These are phyloP conservation scores for Spongilla lacustris DNA, from an alignment of 37 sponge, comb jelly and placozoan genomes.

Conservation along the genomic window DNA sequence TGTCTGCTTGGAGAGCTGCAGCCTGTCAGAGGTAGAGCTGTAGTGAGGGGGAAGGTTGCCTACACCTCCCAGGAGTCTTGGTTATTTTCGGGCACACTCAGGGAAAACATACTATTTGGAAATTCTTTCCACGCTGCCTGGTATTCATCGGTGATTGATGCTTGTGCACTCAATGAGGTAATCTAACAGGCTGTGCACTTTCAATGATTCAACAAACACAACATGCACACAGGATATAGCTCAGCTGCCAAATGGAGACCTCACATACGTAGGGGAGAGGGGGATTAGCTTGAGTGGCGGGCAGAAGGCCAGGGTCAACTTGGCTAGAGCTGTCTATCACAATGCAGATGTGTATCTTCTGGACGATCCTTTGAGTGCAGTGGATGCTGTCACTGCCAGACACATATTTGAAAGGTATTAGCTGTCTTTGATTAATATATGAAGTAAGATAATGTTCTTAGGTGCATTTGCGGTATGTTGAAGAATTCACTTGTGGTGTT, in stretches of 20 bases:
- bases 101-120: constrained; percentile 81
- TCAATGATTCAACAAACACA: too few species aligned
- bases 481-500: constrained; percentile 54
- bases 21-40: constrained; percentile 32
- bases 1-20: constrained; percentile 55
- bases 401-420: constrained; percentile 72
- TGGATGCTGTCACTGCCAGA: constrained; percentile 72
- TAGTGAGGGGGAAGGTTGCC: constrained; percentile 41
- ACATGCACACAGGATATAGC: constrained; percentile 55
- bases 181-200: too few species aligned
- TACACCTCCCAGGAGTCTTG: constrained; percentile 77
- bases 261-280: constrained; percentile 86
- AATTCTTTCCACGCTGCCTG: constrained; percentile 18
- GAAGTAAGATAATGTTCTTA: not conserved
- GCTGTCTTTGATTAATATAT: not conserved
- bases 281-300: constrained; percentile 95
- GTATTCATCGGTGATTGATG: constrained; percentile 47
- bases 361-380: constrained; percentile 92
- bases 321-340: constrained; percentile 84
- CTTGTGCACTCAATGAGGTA: constrained; percentile 66
- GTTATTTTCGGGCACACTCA: constrained; percentile 77
- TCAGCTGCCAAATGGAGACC: constrained; percentile 68
- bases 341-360: constrained; percentile 77
- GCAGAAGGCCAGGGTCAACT: constrained; percentile 90
- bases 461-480: constrained; percentile 74